These are phyloP conservation scores for Periphyllus acericola DNA, from an alignment of 2,888 invertebrate genomes.

Conservation along the genomic window DNA sequence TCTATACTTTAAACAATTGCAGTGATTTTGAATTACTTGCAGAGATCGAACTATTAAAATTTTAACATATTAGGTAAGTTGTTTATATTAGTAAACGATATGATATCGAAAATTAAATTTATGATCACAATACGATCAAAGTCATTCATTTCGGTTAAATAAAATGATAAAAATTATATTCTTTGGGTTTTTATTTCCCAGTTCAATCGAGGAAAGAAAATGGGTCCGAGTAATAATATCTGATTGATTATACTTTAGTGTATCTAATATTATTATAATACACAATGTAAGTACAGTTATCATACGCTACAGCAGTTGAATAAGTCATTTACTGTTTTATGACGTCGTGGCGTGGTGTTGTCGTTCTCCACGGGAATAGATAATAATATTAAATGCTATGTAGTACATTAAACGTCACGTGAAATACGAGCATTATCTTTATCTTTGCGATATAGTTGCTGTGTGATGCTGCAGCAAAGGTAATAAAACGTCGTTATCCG, in stretches of 20 bases:
- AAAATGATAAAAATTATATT: neutral
- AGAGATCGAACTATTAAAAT: too few relatives aligned
- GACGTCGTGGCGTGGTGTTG: neutral
- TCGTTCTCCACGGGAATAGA: neutral
- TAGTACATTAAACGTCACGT: neutral
- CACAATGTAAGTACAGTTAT: neutral
- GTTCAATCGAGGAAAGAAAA: neutral
- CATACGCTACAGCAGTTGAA: neutral
- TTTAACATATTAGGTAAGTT: too few relatives aligned
- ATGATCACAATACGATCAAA: too few relatives aligned
- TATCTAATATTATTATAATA: neutral
- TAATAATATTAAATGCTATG: neutral
- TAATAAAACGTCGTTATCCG: neutral
- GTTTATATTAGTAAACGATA: too few relatives aligned
- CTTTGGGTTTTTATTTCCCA: neutral
- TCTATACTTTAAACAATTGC: too few relatives aligned
- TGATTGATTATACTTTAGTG: neutral
- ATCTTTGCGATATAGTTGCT: neutral
- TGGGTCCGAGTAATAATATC: neutral
- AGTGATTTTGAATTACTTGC: too few relatives aligned
- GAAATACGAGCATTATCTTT: constrained; percentile 15
- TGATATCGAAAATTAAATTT: too few relatives aligned
- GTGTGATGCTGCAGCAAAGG: neutral
- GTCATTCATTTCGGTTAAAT: neutral
- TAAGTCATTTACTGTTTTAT: constrained; percentile 33